Base-by-base conservation (phyloP, 2,113 vertebrate species). In the Henicopernis longicauda region DNA sequence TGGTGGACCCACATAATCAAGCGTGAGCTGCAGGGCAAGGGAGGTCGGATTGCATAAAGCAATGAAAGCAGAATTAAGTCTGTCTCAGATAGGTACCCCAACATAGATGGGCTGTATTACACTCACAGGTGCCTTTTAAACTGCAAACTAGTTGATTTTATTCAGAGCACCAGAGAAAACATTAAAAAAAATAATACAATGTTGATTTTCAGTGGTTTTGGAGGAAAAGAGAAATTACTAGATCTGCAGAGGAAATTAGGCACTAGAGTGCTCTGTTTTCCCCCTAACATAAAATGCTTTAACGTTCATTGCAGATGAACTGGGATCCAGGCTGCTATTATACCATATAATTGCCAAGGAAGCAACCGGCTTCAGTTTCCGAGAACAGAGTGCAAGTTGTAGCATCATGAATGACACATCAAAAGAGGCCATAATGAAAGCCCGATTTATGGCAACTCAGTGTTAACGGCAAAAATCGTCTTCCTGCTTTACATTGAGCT, bases 111-210 rank as follows among this genome's bases (percentile, higher is more conserved):
- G 19, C n/a, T 38, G 6, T n/a, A 13, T 62, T 70, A 49, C 40
- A 45, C 27, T n/a, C 31, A 29, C 17, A 29, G 47, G 20, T 50
- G 25, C 32, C 76, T 95, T 54, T 67, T 11, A 78, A 77, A 65
- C 34, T 18, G 44, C 42, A 63, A 44, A 50, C 1, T 31, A 55
- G 36, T 17, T 47, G 50, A 21, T 71, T 73, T 77, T 81, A 42
- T 74, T 67, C 26, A 52, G 91, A 82, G 14, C 23, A 63, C 32
- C 25, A 47, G 31, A 82, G 40, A 82, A 87, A 90, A 70, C 10
- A 26, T 36, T 0, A 0, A 4, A 4, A 26, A 55, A 84, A 40
- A 40, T 40, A 6, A n/a, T 3, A 13, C 5, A 18, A 2, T 42
- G 9, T 52, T 58, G 27, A 23, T 83, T 92, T 86, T 54, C 63